Evolutionary conservation across 2,888 invertebrate species (phyloP).

Genomic region (Apoda limacodes): DNA sequence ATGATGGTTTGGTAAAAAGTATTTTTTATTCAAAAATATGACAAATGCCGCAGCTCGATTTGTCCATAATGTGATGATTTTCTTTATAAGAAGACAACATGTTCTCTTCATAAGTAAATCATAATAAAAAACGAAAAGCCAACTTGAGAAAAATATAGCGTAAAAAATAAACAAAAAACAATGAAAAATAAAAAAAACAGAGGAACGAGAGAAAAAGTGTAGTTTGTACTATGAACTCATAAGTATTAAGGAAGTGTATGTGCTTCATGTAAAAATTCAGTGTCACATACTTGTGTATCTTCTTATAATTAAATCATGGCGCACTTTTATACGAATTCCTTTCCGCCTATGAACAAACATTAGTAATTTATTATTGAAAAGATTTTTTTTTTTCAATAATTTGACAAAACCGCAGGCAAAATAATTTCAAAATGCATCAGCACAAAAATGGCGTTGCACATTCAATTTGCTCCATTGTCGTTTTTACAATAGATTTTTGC

Average conservation of each 20-base stretch:
- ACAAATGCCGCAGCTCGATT: constrained; percentile 25
- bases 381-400: no score
- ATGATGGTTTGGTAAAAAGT: no score
- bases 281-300: constrained; percentile 59
- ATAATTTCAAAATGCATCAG: constrained; percentile 56
- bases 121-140: constrained; percentile 30
- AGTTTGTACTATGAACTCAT: constrained; percentile 8
- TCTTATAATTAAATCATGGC: constrained; percentile 32
- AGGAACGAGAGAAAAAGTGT: no score
- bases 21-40: no score
- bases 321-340: not conserved
- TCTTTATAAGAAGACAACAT: constrained; percentile 35
- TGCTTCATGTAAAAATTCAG: constrained; percentile 22
- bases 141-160: constrained; percentile 26
- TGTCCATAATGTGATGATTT: constrained; percentile 24
- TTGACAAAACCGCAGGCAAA: constrained; percentile 46
- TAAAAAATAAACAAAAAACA: constrained; percentile 24
- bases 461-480: no score
- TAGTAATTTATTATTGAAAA: no score
- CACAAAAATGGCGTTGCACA: constrained; percentile 24
- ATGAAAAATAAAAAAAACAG: constrained; percentile 19
- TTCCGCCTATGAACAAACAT: no score
- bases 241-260: constrained; percentile 17
- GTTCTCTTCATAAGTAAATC: constrained; percentile 28
- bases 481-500: no score